These are phyloP conservation scores for Megatriorchis doriae DNA, from an alignment of 2,113 vertebrate species.

Conservation along the genomic window DNA sequence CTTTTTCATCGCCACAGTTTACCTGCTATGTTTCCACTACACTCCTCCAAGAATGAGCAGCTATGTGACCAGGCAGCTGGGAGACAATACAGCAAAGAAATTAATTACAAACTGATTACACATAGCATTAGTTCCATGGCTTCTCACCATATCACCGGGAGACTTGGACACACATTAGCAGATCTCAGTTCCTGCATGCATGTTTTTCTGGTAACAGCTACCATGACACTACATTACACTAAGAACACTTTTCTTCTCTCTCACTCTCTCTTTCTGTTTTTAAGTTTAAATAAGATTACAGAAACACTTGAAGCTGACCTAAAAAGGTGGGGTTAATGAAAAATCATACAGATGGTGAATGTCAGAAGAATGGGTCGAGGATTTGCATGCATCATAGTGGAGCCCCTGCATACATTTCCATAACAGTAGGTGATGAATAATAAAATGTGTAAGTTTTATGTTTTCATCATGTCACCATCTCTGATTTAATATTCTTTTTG, in stretches of 20 bases:
- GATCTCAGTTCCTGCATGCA: background rate
- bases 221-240: background rate
- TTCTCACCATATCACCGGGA: background rate
- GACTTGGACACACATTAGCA: background rate
- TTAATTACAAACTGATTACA: background rate
- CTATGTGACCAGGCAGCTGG: background rate
- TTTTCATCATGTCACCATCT: background rate
- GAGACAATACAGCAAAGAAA: background rate
- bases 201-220: background rate
- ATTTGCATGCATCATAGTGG: background rate
- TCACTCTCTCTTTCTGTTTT: background rate
- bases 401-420: constrained; percentile 23
- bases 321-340: background rate
- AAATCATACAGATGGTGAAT: background rate
- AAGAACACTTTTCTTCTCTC: background rate
- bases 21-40: background rate
- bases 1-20: background rate
- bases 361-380: background rate
- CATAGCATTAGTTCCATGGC: background rate
- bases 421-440: constrained; percentile 30
- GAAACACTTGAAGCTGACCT: background rate
- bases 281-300: background rate
- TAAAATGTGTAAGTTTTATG: background rate
- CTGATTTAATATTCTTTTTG: constrained; percentile 27
- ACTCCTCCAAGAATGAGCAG: background rate